Base-by-base conservation (phyloP, 1,140 invertebrate species). In the Zaprionus vittiger region DNA sequence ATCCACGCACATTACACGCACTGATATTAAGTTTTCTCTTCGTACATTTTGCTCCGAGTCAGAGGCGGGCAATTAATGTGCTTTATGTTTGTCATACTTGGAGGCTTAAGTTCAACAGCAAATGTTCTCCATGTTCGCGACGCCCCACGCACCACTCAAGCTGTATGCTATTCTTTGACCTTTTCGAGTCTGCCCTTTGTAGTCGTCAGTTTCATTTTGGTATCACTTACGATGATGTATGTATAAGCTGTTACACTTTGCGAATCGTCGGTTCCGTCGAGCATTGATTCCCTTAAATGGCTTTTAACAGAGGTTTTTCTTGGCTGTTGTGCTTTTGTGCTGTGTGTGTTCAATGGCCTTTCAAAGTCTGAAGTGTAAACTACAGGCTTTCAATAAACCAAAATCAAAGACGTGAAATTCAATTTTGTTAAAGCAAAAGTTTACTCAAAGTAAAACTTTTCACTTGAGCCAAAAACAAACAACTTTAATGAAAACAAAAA, bases 71-170 rank as follows among this genome's bases (percentile, higher is more conserved):
- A 87, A 87, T 87, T 87, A 87, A 87, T 87, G 78, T 79, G 78
- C 81, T 81, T 89, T 87, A 89, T 79, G 84, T 73, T 77, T 81
- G 81, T 84, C 78, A 89, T 84, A 83, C 68, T 65, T 65, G 31
- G 55, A 54, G 44, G 73, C 62, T 77, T 73, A 47, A 49, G 61
- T 31, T 72, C 41, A 72, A 41, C 54, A 60, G 55, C 34, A 22
- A 70, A 63, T 26, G 24, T 44, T 55, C 66, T 47, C 64, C 11
- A 15, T 17, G 24, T 24, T 55, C 24, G 9, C 9, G 14, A 22
- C 24, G n/a, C 52, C 52, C 14, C 26, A 20, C 44, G 47, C 47
- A 5, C 47, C 37, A 59, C 54, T 49, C 17, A 41, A 65, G 26
- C 22, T 47, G 60, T 61, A 9, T 37, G 49, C 49, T 28, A 73